phyloP scores from a whole-genome alignment of 2,797 vertebrate genomes.

The Scolopax bukidnonensis region DNA sequence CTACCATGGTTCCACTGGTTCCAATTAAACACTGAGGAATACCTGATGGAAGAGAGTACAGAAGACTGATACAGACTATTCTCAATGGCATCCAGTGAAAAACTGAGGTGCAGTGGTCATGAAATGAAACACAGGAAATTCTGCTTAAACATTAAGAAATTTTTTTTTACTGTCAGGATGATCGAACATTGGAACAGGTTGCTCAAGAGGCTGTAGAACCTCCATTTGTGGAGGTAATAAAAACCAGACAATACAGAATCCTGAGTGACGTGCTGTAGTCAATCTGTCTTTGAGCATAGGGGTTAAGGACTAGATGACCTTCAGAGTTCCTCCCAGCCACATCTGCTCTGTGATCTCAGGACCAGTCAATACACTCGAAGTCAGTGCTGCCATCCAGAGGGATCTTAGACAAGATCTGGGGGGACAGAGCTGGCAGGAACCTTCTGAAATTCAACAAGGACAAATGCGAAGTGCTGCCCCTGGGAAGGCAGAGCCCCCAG shows the following conservation, averaged over 20 bases:
- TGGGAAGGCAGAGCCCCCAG: not conserved
- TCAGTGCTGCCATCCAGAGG: not conserved
- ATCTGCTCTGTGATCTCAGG: not conserved
- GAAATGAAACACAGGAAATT: not conserved
- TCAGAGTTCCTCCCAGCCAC: not conserved
- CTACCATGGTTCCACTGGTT: not conserved
- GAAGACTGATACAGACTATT: not conserved
- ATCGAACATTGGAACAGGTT: not conserved
- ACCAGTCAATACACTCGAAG: not conserved
- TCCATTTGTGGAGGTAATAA: not conserved
- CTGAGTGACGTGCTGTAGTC: not conserved
- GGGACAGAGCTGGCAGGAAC: not conserved
- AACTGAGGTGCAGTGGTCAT: not conserved
- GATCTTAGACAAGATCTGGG: not conserved
- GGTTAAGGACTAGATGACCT: not conserved
- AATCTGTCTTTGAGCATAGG: not conserved
- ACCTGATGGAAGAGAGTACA: not conserved
- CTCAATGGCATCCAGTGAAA: not conserved
- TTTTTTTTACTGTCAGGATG: not conserved
- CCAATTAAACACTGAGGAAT: not conserved
- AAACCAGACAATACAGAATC: not conserved
- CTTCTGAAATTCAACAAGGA: not conserved
- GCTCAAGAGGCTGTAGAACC: not conserved
- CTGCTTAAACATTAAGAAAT: not conserved
- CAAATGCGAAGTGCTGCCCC: not conserved